Evolutionary conservation across 1,140 invertebrate species (phyloP), one percentile per base, ranked within the genome.

Genomic region (Maconellicoccus hirsutus): DNA sequence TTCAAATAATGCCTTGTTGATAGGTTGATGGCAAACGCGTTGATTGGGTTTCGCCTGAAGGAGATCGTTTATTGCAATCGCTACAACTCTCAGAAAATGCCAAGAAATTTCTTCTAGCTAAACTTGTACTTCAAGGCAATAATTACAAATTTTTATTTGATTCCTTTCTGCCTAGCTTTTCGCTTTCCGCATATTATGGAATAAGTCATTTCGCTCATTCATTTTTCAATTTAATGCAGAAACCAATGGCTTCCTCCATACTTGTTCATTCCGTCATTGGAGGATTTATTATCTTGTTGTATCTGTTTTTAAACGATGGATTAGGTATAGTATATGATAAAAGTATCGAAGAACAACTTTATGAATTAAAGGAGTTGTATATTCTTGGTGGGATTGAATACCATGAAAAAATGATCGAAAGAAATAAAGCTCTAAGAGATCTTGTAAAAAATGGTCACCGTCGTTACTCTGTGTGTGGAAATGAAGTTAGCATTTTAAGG

Each of bases 301-400:
- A n/a, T 73, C 74, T 39, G 26, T 75, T 7, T 76, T 81, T 22
- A 74, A 77, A 75, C 8, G 26, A 78, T 6, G 81, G 78, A 76
- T 59, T 77, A 29, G 59, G 76, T 25, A 19, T 75, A 2, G 76
- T 71, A 16, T 79, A 81, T 71, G 52, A 72, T 12, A 73, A 76
- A 27, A 76, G 74, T 38, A 73, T 75, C 38, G 81, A 82, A 72
- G 72, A 75, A 69, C 63, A 74, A 27, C 76, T 80, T 23, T 76
- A 75, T 21, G 27, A 69, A 10, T 52, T 81, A 14, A 75, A 76
- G 16, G 29, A 74, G 27, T 74, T 75, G n/a, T 81, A 81, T 73
- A 76, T 78, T n/a, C 70, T 77, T 66, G 82, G 82, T n/a, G 81
- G 80, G 2, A 76, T 82, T 4, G 81, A 83, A 71, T 82, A 76